phyloP scores from a whole-genome alignment of 1,140 invertebrate species.

The Drosophila asahinai region DNA sequence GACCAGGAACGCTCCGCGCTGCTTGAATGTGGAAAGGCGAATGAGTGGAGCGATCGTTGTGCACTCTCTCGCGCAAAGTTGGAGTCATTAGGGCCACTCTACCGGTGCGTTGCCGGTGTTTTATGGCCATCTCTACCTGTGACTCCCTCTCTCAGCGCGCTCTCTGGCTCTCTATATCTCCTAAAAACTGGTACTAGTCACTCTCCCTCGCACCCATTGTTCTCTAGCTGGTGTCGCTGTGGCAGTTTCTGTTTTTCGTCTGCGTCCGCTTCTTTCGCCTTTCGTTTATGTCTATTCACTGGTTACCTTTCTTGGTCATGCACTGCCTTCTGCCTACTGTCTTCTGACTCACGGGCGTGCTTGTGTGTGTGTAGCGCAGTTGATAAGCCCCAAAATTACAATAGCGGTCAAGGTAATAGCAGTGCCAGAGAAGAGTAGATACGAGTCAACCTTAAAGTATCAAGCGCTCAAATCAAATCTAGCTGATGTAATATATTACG shows the following conservation, averaged over 20 bases:
- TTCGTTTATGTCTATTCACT: conserved; percentile 64
- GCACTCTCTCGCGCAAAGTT: conserved; percentile 33
- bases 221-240: conserved; percentile 63
- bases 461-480: too few species aligned
- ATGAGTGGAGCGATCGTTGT: conserved; percentile 47
- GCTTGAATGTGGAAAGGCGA: conserved; percentile 70
- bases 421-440: not conserved
- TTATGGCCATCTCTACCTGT: conserved; percentile 41
- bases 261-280: conserved; percentile 59
- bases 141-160: conserved; percentile 18
- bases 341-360: conserved; percentile 66
- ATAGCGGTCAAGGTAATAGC: conserved; percentile 1
- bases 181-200: conserved; percentile 11
- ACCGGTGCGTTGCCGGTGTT: conserved; percentile 58
- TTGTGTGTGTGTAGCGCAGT: conserved; percentile 32
- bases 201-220: conserved; percentile 45
- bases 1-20: conserved; percentile 48
- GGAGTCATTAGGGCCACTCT: conserved; percentile 68
- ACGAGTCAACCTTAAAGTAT: too few species aligned
- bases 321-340: conserved; percentile 66
- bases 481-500: too few species aligned
- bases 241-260: conserved; percentile 53
- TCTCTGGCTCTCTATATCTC: not conserved
- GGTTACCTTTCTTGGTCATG: conserved; percentile 79
- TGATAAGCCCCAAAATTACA: conserved; percentile 60